These are phyloP conservation scores for Peromyscus leucopus DNA, from an alignment of 2,113 vertebrate species.

Conservation along the genomic window DNA sequence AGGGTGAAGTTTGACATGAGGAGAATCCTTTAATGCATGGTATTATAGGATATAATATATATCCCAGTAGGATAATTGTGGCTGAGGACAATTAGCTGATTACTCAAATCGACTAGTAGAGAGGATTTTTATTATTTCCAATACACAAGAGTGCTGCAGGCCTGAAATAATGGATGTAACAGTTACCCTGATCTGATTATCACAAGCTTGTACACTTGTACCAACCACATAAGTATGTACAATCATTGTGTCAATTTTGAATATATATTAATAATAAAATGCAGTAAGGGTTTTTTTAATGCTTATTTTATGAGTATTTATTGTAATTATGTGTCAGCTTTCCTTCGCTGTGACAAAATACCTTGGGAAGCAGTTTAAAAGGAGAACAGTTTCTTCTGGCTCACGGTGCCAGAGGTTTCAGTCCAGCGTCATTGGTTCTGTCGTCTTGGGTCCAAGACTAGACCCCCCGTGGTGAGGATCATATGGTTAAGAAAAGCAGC, in stretches of 20 bases:
- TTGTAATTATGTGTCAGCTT: not conserved
- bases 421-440: not conserved
- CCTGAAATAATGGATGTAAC: too few relatives aligned
- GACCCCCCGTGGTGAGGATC: not conserved
- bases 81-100: too few relatives aligned
- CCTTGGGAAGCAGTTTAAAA: too few relatives aligned
- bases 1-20: too few relatives aligned
- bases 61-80: too few relatives aligned
- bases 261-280: not conserved
- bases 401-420: not conserved
- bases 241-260: not conserved
- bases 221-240: not conserved
- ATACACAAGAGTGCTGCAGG: too few relatives aligned
- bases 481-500: not conserved
- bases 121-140: too few relatives aligned
- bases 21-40: too few relatives aligned
- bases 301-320: not conserved
- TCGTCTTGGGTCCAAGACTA: not conserved
- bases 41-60: too few relatives aligned
- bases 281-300: not conserved
- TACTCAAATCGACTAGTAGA: too few relatives aligned
- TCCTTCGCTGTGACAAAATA: not conserved
- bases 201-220: not conserved
- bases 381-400: not conserved
- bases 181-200: not conserved